These are phyloP conservation scores for Druceiella hillmani DNA, from an alignment of 2,888 invertebrate species.

Conservation along the genomic window DNA sequence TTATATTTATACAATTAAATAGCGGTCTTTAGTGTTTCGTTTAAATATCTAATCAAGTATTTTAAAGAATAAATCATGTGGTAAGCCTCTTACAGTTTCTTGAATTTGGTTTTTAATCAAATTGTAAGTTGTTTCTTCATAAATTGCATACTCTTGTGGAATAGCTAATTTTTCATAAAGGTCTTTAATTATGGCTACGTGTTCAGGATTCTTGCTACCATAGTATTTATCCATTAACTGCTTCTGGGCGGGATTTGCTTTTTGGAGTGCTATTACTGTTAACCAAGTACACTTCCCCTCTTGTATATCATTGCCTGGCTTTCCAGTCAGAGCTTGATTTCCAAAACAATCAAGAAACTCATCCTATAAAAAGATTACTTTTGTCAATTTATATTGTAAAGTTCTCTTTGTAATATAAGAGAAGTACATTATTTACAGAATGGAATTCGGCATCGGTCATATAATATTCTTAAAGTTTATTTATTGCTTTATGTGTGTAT, in stretches of 20 bases:
- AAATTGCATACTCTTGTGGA: constrained; percentile 60
- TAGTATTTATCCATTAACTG: constrained; percentile 66
- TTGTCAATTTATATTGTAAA: too few relatives aligned
- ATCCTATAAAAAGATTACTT: constrained; percentile 52
- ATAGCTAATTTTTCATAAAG: constrained; percentile 58
- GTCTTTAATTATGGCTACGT: constrained; percentile 51
- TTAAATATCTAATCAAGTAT: constrained; percentile 69
- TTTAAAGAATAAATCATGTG: constrained; percentile 68
- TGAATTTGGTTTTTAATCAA: constrained; percentile 64
- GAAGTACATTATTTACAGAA: too few relatives aligned
- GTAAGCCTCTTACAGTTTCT: constrained; percentile 64
- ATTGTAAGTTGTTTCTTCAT: constrained; percentile 69
- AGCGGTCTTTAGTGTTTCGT: constrained; percentile 27
- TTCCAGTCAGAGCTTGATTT: constrained; percentile 68
- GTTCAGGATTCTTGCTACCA: constrained; percentile 57
- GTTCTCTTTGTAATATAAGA: background rate
- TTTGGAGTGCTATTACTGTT: constrained; percentile 71
- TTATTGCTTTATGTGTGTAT: too few relatives aligned
- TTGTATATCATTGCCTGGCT: constrained; percentile 74
- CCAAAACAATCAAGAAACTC: constrained; percentile 86
- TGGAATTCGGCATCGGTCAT: too few relatives aligned
- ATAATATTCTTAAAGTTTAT: too few relatives aligned
- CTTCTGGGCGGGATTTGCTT: constrained; percentile 58
- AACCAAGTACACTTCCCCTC: constrained; percentile 94
- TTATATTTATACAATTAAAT: too few relatives aligned